These are phyloP conservation scores for Aphrophora alni DNA, from an alignment of 2,888 invertebrate genomes.

Conservation along the genomic window DNA sequence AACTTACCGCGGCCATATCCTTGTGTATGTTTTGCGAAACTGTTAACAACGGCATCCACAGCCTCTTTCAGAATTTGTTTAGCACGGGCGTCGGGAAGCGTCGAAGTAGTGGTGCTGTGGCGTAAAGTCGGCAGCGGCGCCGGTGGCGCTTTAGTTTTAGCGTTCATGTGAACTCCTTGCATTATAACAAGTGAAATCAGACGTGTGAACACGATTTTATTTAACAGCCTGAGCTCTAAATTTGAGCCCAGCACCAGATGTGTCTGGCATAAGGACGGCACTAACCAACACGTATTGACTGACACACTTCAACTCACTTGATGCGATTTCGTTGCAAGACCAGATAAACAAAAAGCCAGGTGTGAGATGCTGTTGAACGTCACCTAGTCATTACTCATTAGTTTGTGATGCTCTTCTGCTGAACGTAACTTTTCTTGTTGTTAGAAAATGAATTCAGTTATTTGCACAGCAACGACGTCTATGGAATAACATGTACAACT, in stretches of 20 bases:
- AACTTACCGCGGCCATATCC: conserved; percentile 70
- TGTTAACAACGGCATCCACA: conserved; percentile 76
- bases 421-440: conserved; percentile 42
- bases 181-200: conserved; percentile 26
- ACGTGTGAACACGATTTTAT: conserved; percentile 32
- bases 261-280: conserved; percentile 42
- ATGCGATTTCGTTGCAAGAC: conserved; percentile 24
- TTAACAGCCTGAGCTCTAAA: conserved; percentile 39
- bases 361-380: conserved; percentile 37
- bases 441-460: conserved; percentile 38
- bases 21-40: conserved; percentile 75
- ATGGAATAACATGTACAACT: conserved; percentile 1
- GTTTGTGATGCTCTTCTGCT: conserved; percentile 42
- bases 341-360: conserved; percentile 42
- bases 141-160: conserved; percentile 47
- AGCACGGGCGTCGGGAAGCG: conserved; percentile 62
- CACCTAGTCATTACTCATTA: conserved; percentile 42
- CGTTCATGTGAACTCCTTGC: conserved; percentile 44
- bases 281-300: conserved; percentile 33
- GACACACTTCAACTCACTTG: conserved; percentile 33
- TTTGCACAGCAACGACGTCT: conserved; percentile 40
- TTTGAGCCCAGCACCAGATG: conserved; percentile 36
- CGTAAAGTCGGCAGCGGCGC: conserved; percentile 40
- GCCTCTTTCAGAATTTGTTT: conserved; percentile 70
- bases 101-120: conserved; percentile 34